Evolutionary conservation across 2,113 vertebrate genomes (phyloP).

Genomic region (Rhipidura dahli): DNA sequence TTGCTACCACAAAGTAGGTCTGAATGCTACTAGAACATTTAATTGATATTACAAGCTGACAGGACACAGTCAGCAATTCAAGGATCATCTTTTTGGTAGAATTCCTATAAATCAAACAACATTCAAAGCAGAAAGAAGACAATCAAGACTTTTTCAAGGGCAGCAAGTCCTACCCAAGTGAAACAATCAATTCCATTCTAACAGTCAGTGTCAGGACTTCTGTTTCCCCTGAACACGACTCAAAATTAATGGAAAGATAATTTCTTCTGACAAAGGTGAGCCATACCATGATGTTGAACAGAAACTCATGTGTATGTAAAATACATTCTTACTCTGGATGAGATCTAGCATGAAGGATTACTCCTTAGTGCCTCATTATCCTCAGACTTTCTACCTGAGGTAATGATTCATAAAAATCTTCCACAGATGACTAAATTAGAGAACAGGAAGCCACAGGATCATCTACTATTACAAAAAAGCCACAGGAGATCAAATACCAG

Average conservation of each 20-base stretch:
- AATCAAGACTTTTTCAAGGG: background rate
- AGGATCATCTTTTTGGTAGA: background rate
- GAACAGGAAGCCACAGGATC: background rate
- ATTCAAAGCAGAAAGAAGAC: background rate
- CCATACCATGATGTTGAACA: background rate
- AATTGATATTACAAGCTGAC: background rate
- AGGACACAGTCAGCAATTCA: background rate
- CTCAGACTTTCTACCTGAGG: background rate
- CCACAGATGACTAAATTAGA: background rate
- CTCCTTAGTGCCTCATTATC: background rate
- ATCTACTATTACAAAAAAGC: background rate
- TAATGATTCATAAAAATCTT: background rate
- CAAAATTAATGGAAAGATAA: background rate
- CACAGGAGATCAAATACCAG: background rate
- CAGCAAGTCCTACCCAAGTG: background rate
- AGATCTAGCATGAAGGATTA: background rate
- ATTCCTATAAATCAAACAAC: background rate
- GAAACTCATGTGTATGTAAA: background rate
- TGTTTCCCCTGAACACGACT: background rate
- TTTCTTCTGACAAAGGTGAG: background rate
- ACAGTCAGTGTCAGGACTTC: background rate
- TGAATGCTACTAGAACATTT: background rate
- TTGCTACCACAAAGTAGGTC: background rate
- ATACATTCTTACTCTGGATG: background rate
- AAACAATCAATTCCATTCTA: background rate